phyloP scores from a whole-genome alignment of 2,888 invertebrate genomes.

The Sphinx pinastri region DNA sequence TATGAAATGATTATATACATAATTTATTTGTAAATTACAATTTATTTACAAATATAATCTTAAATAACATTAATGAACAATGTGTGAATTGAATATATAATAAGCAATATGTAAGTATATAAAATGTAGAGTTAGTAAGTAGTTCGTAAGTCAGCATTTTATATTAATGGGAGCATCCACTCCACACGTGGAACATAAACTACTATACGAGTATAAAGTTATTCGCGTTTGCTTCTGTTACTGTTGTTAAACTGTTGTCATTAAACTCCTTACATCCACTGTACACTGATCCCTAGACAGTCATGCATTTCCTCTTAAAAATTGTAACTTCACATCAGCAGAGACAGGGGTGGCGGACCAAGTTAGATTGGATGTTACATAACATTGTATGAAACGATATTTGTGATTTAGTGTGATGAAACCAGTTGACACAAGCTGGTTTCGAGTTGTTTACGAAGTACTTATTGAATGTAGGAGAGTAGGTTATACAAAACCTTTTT shows the following conservation, averaged over 20 bases:
- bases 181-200: slow-evolving; percentile 12
- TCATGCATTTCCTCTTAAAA: not conserved
- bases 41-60: too few species aligned
- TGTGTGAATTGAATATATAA: too few species aligned
- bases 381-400: slow-evolving; percentile 20
- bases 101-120: too few species aligned
- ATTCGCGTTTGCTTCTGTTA: slow-evolving; percentile 14
- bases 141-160: too few species aligned
- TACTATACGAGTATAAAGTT: slow-evolving; percentile 10
- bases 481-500: not conserved
- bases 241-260: slow-evolving; percentile 12
- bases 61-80: too few species aligned
- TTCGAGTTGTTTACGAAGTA: not conserved
- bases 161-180: slow-evolving; percentile 9
- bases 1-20: too few species aligned
- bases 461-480: not conserved
- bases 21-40: too few species aligned
- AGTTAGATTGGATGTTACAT: not conserved
- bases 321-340: not conserved
- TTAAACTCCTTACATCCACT: not conserved
- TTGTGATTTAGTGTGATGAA: slow-evolving; percentile 20
- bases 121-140: too few species aligned
- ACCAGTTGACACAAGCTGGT: not conserved
- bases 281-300: not conserved
- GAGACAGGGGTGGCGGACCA: not conserved